Evolutionary conservation across 2,113 vertebrate genomes (phyloP).

Genomic region (Paradoxurus hermaphroditus): DNA sequence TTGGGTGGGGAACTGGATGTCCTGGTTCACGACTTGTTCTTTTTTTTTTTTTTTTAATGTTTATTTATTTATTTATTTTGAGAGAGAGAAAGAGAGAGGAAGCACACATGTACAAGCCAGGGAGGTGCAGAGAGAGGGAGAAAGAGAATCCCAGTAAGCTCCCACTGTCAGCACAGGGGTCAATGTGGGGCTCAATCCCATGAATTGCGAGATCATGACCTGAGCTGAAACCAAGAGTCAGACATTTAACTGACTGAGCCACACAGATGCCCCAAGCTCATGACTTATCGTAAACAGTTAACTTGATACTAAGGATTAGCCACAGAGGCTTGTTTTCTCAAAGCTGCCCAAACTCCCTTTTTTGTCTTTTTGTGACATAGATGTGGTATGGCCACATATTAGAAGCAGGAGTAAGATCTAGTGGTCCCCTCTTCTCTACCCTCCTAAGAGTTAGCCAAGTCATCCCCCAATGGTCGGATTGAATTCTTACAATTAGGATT

Average conservation of each 20-base stretch:
- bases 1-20: fast-evolving
- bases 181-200: too few species aligned
- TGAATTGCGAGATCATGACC: too few species aligned
- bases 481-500: not conserved
- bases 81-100: too few species aligned
- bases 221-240: too few species aligned
- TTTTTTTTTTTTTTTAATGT: too few species aligned
- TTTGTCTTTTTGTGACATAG: not conserved
- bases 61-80: too few species aligned
- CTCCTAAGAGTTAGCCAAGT: not conserved
- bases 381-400: not conserved
- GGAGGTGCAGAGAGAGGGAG: too few species aligned
- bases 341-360: not conserved
- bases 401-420: not conserved
- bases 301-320: not conserved
- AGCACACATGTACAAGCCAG: too few species aligned
- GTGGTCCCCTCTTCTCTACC: not conserved
- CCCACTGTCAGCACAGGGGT: too few species aligned
- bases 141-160: too few species aligned
- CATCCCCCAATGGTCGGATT: fast-evolving
- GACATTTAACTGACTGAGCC: too few species aligned
- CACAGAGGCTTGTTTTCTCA: not conserved
- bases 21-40: not conserved
- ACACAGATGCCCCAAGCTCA: too few species aligned
- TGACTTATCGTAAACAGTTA: not conserved